Percentiles rank a stretch among this genome's conserved stretches.
Evolutionary conservation across 1,140 invertebrate genomes (phyloP).

Genomic region (Platyura marginata): DNA sequence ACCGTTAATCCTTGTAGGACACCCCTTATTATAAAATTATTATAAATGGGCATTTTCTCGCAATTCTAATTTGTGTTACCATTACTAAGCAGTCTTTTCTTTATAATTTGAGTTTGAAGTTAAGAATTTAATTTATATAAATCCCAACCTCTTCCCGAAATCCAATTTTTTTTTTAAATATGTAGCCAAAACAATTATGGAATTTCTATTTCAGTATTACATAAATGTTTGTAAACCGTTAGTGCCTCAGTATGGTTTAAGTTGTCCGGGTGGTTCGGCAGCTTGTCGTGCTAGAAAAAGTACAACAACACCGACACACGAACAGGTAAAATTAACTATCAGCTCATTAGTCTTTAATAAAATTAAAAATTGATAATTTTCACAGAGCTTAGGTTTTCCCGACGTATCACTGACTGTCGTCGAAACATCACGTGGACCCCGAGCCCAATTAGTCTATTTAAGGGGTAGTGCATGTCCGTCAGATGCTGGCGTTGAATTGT

Average conservation of each 20-base stretch:
- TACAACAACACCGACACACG: constrained; percentile 18
- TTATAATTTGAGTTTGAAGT: not conserved
- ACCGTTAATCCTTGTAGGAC: too few relatives aligned
- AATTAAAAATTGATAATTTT: not conserved
- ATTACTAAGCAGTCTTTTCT: not conserved
- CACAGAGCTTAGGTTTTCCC: constrained; percentile 28
- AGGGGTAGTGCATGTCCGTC: constrained; percentile 25
- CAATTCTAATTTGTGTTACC: too few relatives aligned
- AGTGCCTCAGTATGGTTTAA: constrained; percentile 24
- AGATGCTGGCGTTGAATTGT: constrained; percentile 18
- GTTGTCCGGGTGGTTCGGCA: constrained; percentile 27
- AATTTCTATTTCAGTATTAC: constrained; percentile 13
- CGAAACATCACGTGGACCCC: constrained; percentile 14
- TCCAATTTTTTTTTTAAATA: too few relatives aligned
- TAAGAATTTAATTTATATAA: too few relatives aligned
- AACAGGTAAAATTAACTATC: constrained; percentile 29
- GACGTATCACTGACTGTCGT: constrained; percentile 14
- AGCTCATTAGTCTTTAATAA: not conserved
- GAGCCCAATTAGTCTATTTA: constrained; percentile 22
- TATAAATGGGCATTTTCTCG: too few relatives aligned
- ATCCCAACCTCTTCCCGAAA: too few relatives aligned
- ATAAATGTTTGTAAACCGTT: constrained; percentile 31
- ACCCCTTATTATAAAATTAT: too few relatives aligned
- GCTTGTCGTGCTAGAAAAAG: constrained; percentile 24
- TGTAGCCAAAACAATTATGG: not conserved